Conservation (phyloP, 1,140 invertebrate genomes). For the Periplaneta americana region DNA sequence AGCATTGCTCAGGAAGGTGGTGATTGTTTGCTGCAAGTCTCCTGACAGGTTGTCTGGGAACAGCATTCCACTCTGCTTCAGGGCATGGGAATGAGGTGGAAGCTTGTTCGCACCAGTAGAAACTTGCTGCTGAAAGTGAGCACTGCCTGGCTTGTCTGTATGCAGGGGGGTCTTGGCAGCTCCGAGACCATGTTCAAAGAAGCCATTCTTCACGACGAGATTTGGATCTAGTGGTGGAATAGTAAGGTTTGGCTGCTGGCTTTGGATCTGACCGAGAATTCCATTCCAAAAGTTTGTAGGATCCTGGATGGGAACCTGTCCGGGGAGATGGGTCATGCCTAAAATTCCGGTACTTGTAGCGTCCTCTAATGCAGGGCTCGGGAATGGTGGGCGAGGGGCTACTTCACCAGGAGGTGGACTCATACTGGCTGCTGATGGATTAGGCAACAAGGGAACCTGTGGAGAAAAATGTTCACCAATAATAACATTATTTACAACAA, state of each 20-base stretch:
- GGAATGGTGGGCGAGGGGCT: conserved; percentile 17
- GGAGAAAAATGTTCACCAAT: not conserved
- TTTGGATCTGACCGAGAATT: conserved; percentile 16
- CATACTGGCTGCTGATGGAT: conserved; percentile 8
- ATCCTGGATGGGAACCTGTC: conserved; percentile 16
- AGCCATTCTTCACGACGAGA: conserved; percentile 4
- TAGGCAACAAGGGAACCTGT: conserved; percentile 20
- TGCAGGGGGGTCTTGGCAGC: conserved; percentile 15
- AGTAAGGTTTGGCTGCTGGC: not conserved
- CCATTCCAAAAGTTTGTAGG: conserved; percentile 19
- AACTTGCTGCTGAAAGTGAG: conserved; percentile 11
- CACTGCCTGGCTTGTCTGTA: not conserved
- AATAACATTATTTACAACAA: too few relatives aligned
- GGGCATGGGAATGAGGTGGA: conserved; percentile 12
- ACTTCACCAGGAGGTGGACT: conserved; percentile 21
- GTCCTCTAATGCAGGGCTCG: conserved; percentile 5
- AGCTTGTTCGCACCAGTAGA: conserved; percentile 4
- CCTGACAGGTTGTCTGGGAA: conserved; percentile 20
- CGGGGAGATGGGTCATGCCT: conserved; percentile 7
- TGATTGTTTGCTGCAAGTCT: conserved; percentile 34
- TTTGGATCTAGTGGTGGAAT: not conserved
- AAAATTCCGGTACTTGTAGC: not conserved
- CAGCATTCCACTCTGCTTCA: conserved; percentile 7
- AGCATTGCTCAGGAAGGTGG: conserved; percentile 32
- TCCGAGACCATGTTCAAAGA: conserved; percentile 9